Evolutionary conservation across 1,140 invertebrate species (phyloP).

Genomic region (Cyrtorhinus lividipennis): DNA sequence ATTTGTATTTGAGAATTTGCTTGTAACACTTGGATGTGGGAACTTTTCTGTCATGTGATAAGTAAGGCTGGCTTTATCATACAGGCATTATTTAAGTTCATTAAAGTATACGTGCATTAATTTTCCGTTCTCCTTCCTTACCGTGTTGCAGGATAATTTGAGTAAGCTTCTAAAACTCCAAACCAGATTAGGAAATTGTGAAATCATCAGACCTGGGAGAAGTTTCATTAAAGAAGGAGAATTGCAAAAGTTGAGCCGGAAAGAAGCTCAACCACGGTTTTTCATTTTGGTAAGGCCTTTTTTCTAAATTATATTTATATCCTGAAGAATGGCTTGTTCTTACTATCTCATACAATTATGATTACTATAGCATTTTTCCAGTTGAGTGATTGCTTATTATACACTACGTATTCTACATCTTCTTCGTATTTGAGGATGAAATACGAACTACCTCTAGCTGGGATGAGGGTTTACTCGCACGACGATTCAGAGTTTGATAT

Average conservation of each 20-base stretch:
- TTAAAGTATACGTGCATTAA: too few species aligned
- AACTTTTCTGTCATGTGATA: too few species aligned
- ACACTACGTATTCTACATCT: constrained; percentile 40
- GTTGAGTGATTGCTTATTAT: constrained; percentile 55
- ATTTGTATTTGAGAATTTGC: too few species aligned
- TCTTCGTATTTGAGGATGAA: constrained; percentile 39
- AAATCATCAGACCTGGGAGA: constrained; percentile 53
- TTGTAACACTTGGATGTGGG: constrained; percentile 31
- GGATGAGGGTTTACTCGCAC: constrained; percentile 44
- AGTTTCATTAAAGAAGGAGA: constrained; percentile 53
- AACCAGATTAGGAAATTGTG: constrained; percentile 40
- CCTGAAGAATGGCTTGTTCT: too few species aligned
- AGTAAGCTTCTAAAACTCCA: constrained; percentile 42
- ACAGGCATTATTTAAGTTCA: too few species aligned
- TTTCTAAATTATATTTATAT: too few species aligned
- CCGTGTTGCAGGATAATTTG: constrained; percentile 35
- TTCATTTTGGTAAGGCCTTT: constrained; percentile 58
- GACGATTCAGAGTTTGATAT: constrained; percentile 42
- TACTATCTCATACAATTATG: too few species aligned
- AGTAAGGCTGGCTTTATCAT: too few species aligned
- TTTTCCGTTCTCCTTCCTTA: background rate
- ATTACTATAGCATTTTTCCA: constrained; percentile 32
- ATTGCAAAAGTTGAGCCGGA: constrained; percentile 48
- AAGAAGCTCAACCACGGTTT: constrained; percentile 50
- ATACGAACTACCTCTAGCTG: constrained; percentile 42